Conservation (phyloP, 2,797 vertebrate genomes). For the Nothura maculosa region DNA sequence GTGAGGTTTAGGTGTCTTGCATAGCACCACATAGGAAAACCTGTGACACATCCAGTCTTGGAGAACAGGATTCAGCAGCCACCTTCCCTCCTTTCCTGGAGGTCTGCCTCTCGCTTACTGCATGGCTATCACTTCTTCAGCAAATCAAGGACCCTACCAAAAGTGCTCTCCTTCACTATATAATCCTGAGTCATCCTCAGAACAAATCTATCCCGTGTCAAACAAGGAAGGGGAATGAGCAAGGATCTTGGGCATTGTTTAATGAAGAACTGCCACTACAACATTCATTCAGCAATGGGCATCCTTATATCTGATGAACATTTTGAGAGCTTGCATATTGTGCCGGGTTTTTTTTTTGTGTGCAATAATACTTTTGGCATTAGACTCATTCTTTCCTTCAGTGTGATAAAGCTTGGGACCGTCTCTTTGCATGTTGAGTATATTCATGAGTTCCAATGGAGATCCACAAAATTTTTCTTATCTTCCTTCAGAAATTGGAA, state of each 20-base stretch:
- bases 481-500: not conserved
- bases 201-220: not conserved
- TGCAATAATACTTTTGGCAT: not conserved
- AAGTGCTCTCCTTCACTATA: rapidly evolving
- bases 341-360: not conserved
- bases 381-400: not conserved
- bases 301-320: not conserved
- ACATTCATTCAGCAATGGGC: not conserved
- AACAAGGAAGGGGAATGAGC: not conserved
- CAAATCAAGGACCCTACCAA: not conserved
- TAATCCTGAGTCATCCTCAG: not conserved
- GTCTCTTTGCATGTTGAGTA: not conserved
- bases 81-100: not conserved
- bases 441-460: not conserved
- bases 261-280: constrained; percentile 5
- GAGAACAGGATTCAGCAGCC: not conserved
- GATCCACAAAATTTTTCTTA: not conserved
- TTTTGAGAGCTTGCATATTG: not conserved
- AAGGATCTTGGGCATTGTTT: not conserved
- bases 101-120: not conserved
- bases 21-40: not conserved
- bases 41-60: not conserved
- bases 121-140: not conserved
- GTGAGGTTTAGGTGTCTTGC: not conserved
- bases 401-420: not conserved